Evolutionary conservation across 2,797 vertebrate species (phyloP).

Genomic region (Agapornis canus): DNA sequence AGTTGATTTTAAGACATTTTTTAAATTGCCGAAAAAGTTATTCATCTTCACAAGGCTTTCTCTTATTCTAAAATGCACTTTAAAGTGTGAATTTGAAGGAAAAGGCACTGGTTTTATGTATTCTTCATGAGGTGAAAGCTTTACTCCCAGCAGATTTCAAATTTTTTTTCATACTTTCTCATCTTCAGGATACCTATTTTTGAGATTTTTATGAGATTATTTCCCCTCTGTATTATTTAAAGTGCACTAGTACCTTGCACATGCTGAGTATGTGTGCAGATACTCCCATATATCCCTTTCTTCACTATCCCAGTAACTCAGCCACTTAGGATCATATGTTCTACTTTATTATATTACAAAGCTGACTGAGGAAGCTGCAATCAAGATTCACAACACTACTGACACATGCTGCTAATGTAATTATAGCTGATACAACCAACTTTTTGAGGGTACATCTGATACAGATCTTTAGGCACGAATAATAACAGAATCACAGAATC

Average conservation of each 20-base stretch:
- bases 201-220: neutral
- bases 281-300: neutral
- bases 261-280: accelerated
- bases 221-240: neutral
- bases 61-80: neutral
- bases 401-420: neutral
- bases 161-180: neutral
- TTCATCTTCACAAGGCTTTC: neutral
- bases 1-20: neutral
- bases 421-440: neutral
- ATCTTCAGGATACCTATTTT: neutral
- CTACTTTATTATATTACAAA: neutral
- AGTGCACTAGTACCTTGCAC: neutral
- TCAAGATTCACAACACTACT: neutral
- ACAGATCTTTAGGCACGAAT: neutral
- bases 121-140: neutral
- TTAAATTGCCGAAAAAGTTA: neutral
- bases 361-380: neutral
- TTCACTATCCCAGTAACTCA: neutral
- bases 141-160: neutral
- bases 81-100: neutral
- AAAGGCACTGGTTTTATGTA: neutral
- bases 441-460: neutral
- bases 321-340: neutral
- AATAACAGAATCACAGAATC: too few relatives aligned